These are phyloP conservation scores for Laticauda colubrina DNA, from an alignment of 2,113 vertebrate genomes.

Conservation along the genomic window DNA sequence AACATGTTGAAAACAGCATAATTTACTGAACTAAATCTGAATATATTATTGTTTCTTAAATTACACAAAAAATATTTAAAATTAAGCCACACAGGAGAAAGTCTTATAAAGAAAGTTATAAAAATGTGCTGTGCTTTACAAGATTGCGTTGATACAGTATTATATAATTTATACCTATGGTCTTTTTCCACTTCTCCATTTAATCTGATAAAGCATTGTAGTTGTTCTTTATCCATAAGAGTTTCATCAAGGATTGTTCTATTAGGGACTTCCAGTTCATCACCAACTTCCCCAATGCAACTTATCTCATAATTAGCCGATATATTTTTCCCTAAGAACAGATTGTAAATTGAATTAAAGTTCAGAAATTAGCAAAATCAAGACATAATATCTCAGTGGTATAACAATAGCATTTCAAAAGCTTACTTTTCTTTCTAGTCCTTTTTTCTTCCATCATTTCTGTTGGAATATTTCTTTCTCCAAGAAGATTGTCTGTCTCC, in stretches of 20 bases:
- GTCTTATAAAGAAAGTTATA: neutral
- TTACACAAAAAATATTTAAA: neutral
- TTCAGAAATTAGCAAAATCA: neutral
- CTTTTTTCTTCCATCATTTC: conserved; percentile 40
- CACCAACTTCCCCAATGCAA: conserved; percentile 26
- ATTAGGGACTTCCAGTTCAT: conserved; percentile 16
- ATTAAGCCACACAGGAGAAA: neutral
- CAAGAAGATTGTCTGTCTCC: conserved; percentile 40
- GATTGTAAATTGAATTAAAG: neutral
- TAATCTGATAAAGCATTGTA: conserved; percentile 15
- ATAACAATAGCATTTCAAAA: conserved; percentile 8
- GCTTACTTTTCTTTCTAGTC: conserved; percentile 61
- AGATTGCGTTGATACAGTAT: neutral
- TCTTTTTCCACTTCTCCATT: conserved; percentile 30
- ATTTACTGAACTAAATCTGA: neutral
- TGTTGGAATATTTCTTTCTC: conserved; percentile 15
- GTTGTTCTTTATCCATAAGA: conserved; percentile 24
- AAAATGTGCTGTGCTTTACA: neutral
- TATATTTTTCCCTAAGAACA: conserved; percentile 53
- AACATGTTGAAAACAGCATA: neutral
- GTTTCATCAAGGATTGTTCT: conserved; percentile 24
- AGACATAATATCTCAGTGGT: neutral
- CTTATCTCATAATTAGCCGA: conserved; percentile 11
- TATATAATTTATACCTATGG: conserved; percentile 55
- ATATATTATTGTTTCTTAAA: neutral